phyloP scores from a whole-genome alignment of 2,888 invertebrate species.

The Andricus quercusramuli region DNA sequence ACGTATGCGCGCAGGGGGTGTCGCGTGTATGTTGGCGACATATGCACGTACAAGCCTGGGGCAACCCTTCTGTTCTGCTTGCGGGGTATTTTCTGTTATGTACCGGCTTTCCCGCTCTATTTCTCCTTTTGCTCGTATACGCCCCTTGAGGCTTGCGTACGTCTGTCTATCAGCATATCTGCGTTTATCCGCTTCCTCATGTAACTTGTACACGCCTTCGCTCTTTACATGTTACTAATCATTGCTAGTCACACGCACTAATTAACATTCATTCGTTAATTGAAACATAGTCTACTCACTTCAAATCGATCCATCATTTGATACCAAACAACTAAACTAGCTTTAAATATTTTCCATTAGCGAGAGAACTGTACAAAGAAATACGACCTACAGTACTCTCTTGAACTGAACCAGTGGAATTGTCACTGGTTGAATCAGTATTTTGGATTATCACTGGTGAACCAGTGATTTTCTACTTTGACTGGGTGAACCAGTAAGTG shows the following conservation, averaged over 20 bases:
- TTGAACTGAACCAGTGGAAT: too few species aligned
- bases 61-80: conserved; percentile 49
- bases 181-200: not conserved
- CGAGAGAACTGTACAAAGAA: too few species aligned
- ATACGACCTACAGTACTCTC: too few species aligned
- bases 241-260: not conserved
- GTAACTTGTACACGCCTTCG: not conserved
- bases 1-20: conserved; percentile 44
- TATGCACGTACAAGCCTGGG: conserved; percentile 48
- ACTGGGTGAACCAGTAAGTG: too few species aligned
- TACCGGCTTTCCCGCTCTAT: conserved; percentile 35
- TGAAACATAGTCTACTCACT: not conserved
- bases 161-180: conserved; percentile 1
- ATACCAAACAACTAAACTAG: not conserved
- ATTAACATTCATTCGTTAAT: not conserved
- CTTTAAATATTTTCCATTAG: not conserved
- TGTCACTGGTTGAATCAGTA: too few species aligned
- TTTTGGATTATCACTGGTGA: too few species aligned
- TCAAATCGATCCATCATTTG: too few species aligned
- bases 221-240: not conserved
- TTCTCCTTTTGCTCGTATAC: conserved; percentile 32
- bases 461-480: too few species aligned
- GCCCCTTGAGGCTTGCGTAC: conserved; percentile 15
- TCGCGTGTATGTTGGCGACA: conserved; percentile 52
- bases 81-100: conserved; percentile 47